Evolutionary conservation across 92 coral and sea anemone genomes (phyloP).

Genomic region (Ricordea florida): DNA sequence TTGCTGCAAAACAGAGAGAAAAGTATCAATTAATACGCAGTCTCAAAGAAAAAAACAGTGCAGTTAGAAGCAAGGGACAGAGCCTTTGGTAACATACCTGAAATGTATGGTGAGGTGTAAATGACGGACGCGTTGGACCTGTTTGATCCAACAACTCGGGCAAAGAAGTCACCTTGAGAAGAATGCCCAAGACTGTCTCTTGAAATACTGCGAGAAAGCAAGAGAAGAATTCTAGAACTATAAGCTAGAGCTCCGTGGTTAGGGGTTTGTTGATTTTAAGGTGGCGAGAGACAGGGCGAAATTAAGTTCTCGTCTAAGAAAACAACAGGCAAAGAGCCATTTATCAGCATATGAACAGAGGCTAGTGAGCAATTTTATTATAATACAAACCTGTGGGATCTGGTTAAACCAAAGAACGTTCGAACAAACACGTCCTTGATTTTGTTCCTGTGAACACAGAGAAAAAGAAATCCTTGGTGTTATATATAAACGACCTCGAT

Average conservation of each 20-base stretch:
- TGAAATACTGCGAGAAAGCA: background rate
- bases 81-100: conserved; percentile 11
- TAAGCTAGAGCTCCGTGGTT: no score
- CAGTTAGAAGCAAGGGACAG: background rate
- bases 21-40: background rate
- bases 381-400: conserved; percentile 14
- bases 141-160: conserved; percentile 31
- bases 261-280: no score
- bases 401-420: conserved; percentile 72
- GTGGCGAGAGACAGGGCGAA: no score
- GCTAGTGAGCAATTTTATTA: no score
- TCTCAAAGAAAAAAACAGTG: no score
- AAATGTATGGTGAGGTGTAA: conserved; percentile 34
- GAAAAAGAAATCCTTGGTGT: background rate
- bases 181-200: background rate
- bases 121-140: conserved; percentile 2
- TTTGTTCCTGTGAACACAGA: conserved; percentile 4
- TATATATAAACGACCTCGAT: no score
- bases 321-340: background rate
- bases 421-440: conserved; percentile 70
- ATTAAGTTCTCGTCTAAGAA: no score
- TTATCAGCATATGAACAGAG: no score
- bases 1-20: conserved; percentile 25
- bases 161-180: conserved; percentile 17
- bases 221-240: no score